Evolutionary conservation across 2,797 vertebrate species (phyloP), one percentile per base, ranked within the genome.

Genomic region (Phyllotis vaccarum): DNA sequence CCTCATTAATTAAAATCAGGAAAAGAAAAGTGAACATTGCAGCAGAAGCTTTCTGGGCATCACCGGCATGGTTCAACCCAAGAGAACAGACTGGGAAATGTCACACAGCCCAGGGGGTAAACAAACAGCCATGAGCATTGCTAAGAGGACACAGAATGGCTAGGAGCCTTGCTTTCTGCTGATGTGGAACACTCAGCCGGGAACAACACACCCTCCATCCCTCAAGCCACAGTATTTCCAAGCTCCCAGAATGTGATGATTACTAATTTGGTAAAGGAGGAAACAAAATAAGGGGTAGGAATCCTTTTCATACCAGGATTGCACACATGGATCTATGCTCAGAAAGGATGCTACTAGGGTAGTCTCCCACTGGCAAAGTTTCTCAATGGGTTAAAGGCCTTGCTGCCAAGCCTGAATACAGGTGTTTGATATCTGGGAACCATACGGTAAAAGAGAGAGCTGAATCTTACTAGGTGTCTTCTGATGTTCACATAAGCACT

Each of bases 1-100:
- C 19, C 90, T 95, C 76, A 87, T 91, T 93, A 95, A 93, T 74
- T 58, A 62, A 91, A 94, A 93, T 72, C 58, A 95, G 66, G 76
- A 37, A 80, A 93, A 46, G 64, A 49, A 95, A 89, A 46, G 60
- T 43, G 83, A 56, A 86, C 29, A 27, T 64, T 83, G 34, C n/a
- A 29, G 16, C 66, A 91, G 93, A 94, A 72, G n/a, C 5, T 12
- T 75, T 93, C 56, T 31, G 68, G 62, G 68, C 78, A 86, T 60
- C 27, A 83, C 40, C n/a, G 46, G 43, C n/a, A 89, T 81, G 31
- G 85, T 81, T 95, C 91, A 85, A 75, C 29, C 43, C 78, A 91
- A 49, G 8, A 91, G 49, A 93, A 92, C 5, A 83, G 76, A 19
- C 31, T 0, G 12, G 21, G 21, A 68, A 80, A 9, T 94, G 62